Percentiles rank a stretch among this genome's conserved stretches.
These are phyloP conservation scores for Lasioglossum figueresi DNA, from an alignment of 2,888 invertebrate genomes.

Conservation along the genomic window DNA sequence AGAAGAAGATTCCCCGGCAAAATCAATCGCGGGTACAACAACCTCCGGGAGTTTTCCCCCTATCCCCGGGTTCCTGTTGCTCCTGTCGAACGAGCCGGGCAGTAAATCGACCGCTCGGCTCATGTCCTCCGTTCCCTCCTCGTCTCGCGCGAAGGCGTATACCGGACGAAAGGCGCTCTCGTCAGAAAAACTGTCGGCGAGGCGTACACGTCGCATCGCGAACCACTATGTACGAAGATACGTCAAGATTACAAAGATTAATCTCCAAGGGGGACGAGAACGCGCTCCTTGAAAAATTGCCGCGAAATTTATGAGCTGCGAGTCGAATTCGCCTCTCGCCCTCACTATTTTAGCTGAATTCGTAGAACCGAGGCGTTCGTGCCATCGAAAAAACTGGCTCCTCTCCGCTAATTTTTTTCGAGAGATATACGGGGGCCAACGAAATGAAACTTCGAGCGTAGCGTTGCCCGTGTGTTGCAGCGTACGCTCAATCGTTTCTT, in stretches of 20 bases:
- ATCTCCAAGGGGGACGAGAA: constrained; percentile 26
- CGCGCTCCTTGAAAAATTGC: constrained; percentile 41
- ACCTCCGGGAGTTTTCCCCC: constrained; percentile 44
- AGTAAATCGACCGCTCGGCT: constrained; percentile 62
- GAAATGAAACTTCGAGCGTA: not conserved
- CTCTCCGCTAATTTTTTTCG: not conserved
- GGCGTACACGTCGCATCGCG: constrained; percentile 50
- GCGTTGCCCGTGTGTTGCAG: not conserved
- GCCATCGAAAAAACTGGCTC: not conserved
- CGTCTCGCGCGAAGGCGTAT: constrained; percentile 38
- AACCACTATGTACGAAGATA: constrained; percentile 53
- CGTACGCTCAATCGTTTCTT: not conserved
- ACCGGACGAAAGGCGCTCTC: constrained; percentile 46
- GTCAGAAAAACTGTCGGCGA: constrained; percentile 63
- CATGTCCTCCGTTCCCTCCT: constrained; percentile 44
- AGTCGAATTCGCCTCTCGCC: constrained; percentile 14
- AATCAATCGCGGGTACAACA: constrained; percentile 59
- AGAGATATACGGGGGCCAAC: not conserved
- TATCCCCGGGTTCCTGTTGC: constrained; percentile 25
- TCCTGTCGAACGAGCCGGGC: constrained; percentile 47
- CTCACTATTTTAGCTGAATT: not conserved
- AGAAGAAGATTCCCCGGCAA: constrained; percentile 28
- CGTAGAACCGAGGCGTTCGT: not conserved
- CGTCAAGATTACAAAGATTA: constrained; percentile 57
- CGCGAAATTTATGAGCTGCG: constrained; percentile 36